Evolutionary conservation across 2,888 invertebrate species (phyloP).

Genomic region (Homarus gammarus): DNA sequence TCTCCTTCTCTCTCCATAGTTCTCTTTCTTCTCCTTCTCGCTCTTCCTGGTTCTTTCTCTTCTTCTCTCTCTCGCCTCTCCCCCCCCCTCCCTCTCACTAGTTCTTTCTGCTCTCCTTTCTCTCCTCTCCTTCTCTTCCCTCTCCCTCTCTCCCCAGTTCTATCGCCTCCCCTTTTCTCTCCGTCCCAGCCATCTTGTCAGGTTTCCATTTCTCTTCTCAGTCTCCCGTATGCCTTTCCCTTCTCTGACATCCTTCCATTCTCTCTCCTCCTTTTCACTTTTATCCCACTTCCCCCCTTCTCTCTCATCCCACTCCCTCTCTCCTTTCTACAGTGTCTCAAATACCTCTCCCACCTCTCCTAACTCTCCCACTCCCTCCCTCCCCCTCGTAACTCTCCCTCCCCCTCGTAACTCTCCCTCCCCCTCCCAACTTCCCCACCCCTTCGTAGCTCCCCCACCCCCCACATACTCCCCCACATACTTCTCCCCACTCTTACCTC

Average conservation of each 20-base stretch:
- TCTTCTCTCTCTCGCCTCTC: no score
- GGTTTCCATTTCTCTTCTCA: background rate
- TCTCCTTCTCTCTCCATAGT: no score
- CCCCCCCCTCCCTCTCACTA: background rate
- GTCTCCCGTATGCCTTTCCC: no score
- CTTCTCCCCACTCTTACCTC: slow-evolving; percentile 23
- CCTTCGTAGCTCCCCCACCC: background rate
- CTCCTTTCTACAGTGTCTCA: background rate
- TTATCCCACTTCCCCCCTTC: background rate
- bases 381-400: background rate
- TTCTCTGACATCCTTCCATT: background rate
- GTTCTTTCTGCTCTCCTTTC: no score
- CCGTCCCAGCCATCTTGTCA: background rate
- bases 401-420: slow-evolving; percentile 15
- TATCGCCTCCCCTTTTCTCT: background rate
- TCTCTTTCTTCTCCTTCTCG: background rate
- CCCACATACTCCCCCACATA: slow-evolving; percentile 29
- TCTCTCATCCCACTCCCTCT: slow-evolving; percentile 3
- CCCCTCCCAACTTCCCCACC: slow-evolving; percentile 18
- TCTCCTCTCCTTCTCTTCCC: no score
- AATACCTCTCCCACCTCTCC: no score
- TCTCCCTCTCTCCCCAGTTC: no score
- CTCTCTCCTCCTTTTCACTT: background rate
- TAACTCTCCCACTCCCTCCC: background rate
- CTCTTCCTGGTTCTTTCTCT: no score